phyloP scores from a whole-genome alignment of 2,113 vertebrate genomes.

The Syngnathus typhle region DNA sequence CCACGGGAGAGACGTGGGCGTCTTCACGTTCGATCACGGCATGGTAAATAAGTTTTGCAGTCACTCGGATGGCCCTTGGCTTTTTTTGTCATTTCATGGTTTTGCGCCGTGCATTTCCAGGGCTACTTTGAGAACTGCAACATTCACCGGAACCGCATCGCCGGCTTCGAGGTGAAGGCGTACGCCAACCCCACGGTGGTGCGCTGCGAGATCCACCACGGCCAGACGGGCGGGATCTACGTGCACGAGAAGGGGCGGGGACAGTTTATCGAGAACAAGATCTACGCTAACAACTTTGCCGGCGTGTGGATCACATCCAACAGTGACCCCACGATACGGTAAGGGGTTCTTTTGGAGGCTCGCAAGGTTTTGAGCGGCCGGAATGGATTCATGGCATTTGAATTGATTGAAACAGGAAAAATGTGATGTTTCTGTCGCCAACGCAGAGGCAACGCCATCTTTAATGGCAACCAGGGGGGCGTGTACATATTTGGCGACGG shows the following conservation, averaged over 20 bases:
- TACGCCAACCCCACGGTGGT: constrained; percentile 98
- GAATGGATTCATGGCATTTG: too few relatives aligned
- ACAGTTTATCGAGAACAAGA: constrained; percentile 99
- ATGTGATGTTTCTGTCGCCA: background rate
- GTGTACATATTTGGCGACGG: constrained; percentile 99
- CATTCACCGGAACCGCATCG: constrained; percentile 97
- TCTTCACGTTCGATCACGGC: constrained; percentile 99
- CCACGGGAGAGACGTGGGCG: constrained; percentile 94
- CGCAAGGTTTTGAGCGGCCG: too few relatives aligned
- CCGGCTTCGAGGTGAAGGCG: constrained; percentile 97
- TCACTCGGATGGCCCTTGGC: too few relatives aligned
- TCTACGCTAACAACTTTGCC: constrained; percentile 99
- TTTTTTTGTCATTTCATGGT: background rate
- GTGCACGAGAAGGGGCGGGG: constrained; percentile 98
- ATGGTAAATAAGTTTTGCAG: constrained; percentile 76
- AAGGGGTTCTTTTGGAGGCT: constrained; percentile 1
- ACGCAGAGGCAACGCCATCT: constrained; percentile 94
- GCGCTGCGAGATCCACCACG: constrained; percentile 97
- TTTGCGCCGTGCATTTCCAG: constrained; percentile 42
- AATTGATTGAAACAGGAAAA: too few relatives aligned
- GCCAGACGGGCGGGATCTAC: constrained; percentile 97
- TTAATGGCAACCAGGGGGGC: constrained; percentile 98
- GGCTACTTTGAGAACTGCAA: constrained; percentile 74
- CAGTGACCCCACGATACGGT: constrained; percentile 99
- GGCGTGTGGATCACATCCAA: constrained; percentile 99